A percentile compares a stretch with the other conserved stretches of the same genome.
phyloP scores from a whole-genome alignment of 2,113 vertebrate species.

The Menidia beryllina region DNA sequence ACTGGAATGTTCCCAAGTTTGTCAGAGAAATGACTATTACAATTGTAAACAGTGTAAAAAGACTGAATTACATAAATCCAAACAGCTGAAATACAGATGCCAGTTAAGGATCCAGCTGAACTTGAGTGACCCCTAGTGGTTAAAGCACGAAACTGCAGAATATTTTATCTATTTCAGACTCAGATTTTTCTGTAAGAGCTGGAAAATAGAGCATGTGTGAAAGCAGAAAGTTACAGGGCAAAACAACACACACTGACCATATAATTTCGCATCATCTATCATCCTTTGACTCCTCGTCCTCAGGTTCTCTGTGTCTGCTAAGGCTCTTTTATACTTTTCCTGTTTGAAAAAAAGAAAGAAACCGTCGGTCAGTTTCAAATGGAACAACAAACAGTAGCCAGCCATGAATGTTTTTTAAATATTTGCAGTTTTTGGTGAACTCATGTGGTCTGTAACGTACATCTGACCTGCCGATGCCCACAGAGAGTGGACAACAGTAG shows the following conservation, averaged over 20 bases:
- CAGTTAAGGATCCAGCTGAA: background rate
- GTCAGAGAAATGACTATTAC: too few relatives aligned
- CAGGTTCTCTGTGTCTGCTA: slow-evolving; percentile 95
- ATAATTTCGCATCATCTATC: slow-evolving; percentile 94
- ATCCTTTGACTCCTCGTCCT: slow-evolving; percentile 92
- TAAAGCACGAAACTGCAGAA: background rate
- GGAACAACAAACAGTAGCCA: background rate
- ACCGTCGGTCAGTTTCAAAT: too few relatives aligned
- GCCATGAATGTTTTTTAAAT: too few relatives aligned
- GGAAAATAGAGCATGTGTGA: background rate
- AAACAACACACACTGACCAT: slow-evolving; percentile 79
- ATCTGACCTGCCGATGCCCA: too few relatives aligned
- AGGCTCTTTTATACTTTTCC: slow-evolving; percentile 96
- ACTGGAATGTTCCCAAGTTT: background rate
- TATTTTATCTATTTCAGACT: background rate
- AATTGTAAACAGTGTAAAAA: background rate
- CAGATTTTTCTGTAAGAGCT: too few relatives aligned
- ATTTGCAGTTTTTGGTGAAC: too few relatives aligned
- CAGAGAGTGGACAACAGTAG: background rate
- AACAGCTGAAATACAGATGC: too few relatives aligned
- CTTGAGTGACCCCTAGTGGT: slow-evolving; percentile 26
- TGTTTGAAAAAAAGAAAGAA: slow-evolving; percentile 54
- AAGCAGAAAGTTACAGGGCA: background rate
- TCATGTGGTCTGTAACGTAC: too few relatives aligned
- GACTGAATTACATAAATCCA: background rate